A percentile compares a stretch with the other conserved stretches of the same genome.
phyloP scores from a whole-genome alignment of 2,113 vertebrate genomes.

The Strix uralensis region DNA sequence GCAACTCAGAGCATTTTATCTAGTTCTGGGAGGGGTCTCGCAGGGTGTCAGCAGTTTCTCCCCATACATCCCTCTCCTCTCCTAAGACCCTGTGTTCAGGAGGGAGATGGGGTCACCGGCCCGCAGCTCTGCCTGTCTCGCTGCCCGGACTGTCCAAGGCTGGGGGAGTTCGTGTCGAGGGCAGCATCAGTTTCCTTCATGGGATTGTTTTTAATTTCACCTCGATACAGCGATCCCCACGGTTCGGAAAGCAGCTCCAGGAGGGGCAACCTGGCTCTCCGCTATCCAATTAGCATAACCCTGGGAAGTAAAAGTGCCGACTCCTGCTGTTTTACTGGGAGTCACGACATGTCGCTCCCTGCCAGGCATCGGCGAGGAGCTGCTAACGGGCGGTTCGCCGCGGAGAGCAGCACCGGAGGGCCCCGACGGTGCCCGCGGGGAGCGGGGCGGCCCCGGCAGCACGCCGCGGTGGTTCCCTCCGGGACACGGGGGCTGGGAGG shows the following conservation, averaged over 20 bases:
- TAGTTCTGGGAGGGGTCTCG: neutral
- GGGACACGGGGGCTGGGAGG: neutral
- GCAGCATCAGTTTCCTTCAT: neutral
- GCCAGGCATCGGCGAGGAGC: too few species aligned
- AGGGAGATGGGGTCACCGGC: neutral
- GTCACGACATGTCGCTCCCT: neutral
- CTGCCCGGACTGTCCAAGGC: neutral
- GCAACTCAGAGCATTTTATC: neutral
- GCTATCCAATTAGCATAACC: neutral
- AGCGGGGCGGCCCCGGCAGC: neutral
- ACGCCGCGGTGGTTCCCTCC: fast-evolving
- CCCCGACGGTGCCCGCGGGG: fast-evolving
- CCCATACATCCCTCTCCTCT: neutral
- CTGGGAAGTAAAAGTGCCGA: neutral
- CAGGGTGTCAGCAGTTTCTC: neutral
- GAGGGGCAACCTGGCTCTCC: neutral
- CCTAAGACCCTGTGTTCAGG: fast-evolving
- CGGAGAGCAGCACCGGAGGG: neutral
- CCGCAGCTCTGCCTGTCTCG: neutral
- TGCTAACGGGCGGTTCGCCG: fast-evolving
- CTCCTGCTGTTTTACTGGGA: neutral
- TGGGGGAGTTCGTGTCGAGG: neutral
- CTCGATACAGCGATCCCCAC: neutral
- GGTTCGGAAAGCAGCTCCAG: neutral
- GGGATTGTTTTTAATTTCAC: neutral